phyloP scores from a whole-genome alignment of 2,888 invertebrate species.

The Drosophila setosimentum region DNA sequence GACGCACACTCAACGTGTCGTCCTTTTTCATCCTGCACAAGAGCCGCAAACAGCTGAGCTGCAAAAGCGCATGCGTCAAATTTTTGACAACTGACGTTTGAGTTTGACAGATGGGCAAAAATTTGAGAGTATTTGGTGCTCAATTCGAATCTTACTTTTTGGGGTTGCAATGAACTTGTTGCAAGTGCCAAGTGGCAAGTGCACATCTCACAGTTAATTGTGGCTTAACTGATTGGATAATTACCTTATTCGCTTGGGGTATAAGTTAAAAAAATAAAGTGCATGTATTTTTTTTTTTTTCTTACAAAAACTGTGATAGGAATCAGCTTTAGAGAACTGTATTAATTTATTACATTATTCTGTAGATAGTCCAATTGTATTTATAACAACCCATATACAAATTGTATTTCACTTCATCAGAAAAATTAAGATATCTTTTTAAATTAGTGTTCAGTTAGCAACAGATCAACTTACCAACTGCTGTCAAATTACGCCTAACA shows the following conservation, averaged over 20 bases:
- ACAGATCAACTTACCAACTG: neutral
- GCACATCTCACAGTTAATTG: slow-evolving; percentile 18
- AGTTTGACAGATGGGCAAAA: slow-evolving; percentile 37
- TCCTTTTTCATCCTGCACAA: slow-evolving; percentile 59
- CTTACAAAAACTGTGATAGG: neutral
- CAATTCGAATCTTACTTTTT: neutral
- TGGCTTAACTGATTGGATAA: slow-evolving; percentile 12
- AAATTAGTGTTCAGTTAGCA: neutral
- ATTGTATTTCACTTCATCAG: neutral
- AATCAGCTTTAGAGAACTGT: neutral
- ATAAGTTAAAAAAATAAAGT: neutral
- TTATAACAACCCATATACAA: neutral
- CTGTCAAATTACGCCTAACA: neutral
- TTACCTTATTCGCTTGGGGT: neutral
- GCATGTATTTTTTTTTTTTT: neutral
- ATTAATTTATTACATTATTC: neutral
- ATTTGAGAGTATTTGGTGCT: slow-evolving; percentile 7
- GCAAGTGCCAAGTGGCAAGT: slow-evolving; percentile 28
- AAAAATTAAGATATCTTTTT: neutral
- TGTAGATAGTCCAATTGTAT: neutral
- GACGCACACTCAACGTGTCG: slow-evolving; percentile 40
- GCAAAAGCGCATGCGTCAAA: slow-evolving; percentile 56
- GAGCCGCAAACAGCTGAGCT: slow-evolving; percentile 57
- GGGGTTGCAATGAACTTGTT: slow-evolving; percentile 53
- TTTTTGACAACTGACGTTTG: slow-evolving; percentile 36